phyloP scores from a whole-genome alignment of 1,140 invertebrate genomes.

The Whitmania pigra region DNA sequence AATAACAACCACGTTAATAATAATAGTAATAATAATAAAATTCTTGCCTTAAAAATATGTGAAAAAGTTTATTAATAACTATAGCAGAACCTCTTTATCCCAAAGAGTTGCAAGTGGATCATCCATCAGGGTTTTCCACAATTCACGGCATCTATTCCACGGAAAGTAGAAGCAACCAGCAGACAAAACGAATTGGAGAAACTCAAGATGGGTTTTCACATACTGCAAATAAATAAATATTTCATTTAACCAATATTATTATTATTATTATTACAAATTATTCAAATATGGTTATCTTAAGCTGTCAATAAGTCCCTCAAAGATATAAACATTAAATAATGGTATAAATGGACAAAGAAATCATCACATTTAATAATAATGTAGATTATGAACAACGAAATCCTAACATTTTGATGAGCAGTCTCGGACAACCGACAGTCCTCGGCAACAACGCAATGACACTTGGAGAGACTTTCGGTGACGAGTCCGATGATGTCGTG shows the following conservation, averaged over 20 bases:
- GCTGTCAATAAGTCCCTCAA: background rate
- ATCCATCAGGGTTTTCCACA: conserved; percentile 46
- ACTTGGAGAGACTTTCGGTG: conserved; percentile 43
- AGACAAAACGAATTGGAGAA: conserved; percentile 47
- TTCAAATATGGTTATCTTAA: background rate
- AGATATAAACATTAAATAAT: background rate
- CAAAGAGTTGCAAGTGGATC: conserved; percentile 43
- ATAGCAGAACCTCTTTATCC: conserved; percentile 39
- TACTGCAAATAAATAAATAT: conserved; percentile 37
- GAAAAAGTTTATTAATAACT: conserved; percentile 3
- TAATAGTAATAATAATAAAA: background rate
- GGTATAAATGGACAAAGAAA: no score
- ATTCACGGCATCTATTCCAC: conserved; percentile 44
- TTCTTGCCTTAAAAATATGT: background rate
- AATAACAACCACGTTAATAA: background rate
- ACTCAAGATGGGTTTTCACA: conserved; percentile 44
- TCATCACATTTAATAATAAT: background rate
- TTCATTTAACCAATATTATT: background rate
- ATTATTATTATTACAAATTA: conserved; percentile 9
- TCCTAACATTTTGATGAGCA: background rate
- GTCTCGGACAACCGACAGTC: background rate
- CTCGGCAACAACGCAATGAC: conserved; percentile 30
- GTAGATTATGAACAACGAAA: background rate
- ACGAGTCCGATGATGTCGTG: conserved; percentile 46
- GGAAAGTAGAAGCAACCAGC: conserved; percentile 46